A percentile compares a stretch with the other conserved stretches of the same genome.
phyloP scores from a whole-genome alignment of 2,888 invertebrate genomes.

The Caenorhabditis doughertyi region DNA sequence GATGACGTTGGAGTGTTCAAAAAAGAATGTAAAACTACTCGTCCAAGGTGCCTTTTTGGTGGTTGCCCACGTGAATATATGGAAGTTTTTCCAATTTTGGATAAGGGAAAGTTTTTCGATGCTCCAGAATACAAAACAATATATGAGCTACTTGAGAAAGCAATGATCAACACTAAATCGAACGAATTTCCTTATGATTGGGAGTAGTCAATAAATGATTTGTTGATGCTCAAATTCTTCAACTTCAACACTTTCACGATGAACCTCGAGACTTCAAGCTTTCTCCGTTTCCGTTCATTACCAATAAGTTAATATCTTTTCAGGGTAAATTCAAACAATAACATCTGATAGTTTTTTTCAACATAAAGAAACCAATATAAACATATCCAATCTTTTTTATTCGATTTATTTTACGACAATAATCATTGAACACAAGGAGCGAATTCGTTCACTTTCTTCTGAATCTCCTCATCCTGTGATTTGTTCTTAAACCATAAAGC shows the following conservation, averaged over 20 bases:
- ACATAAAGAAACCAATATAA: too few relatives aligned
- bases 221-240: too few relatives aligned
- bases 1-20: conserved; percentile 76
- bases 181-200: conserved; percentile 76
- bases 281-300: too few relatives aligned
- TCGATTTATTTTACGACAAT: not conserved
- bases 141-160: conserved; percentile 70
- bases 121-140: conserved; percentile 75
- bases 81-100: conserved; percentile 71
- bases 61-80: conserved; percentile 75
- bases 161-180: conserved; percentile 68
- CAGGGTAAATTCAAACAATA: too few relatives aligned
- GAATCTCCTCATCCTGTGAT: not conserved
- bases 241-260: too few relatives aligned
- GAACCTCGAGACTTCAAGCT: too few relatives aligned
- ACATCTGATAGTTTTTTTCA: too few relatives aligned
- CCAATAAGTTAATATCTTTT: too few relatives aligned
- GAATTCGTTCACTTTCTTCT: conserved; percentile 19
- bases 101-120: conserved; percentile 77
- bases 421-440: not conserved
- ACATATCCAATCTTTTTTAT: too few relatives aligned
- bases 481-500: conserved; percentile 25
- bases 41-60: conserved; percentile 71
- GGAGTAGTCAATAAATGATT: conserved; percentile 60
- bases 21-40: conserved; percentile 70